Evolutionary conservation across 2,797 vertebrate species (phyloP).

Genomic region (Threskiornis aethiopicus): DNA sequence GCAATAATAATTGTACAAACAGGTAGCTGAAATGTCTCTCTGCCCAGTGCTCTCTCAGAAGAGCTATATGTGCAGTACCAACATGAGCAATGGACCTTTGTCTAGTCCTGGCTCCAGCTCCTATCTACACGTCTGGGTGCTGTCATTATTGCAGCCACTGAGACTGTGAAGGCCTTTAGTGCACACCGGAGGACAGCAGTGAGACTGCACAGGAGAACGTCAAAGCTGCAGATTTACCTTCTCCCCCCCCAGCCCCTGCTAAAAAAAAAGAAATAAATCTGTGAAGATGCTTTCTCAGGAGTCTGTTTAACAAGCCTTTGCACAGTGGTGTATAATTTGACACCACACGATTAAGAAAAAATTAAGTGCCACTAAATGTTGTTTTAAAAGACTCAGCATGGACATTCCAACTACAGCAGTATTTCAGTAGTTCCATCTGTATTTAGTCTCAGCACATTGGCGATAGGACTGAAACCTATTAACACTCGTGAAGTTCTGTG

Average conservation of each 20-base stretch:
- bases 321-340: background rate
- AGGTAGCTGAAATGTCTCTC: background rate
- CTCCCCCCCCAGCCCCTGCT: background rate
- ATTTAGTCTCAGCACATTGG: background rate
- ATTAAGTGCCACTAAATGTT: background rate
- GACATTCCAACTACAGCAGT: background rate
- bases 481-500: background rate
- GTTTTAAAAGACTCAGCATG: background rate
- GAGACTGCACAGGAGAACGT: background rate
- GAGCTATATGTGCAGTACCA: background rate
- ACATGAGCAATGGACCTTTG: background rate
- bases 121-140: background rate
- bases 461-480: conserved; percentile 6
- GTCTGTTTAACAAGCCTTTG: background rate
- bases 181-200: background rate
- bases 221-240: background rate
- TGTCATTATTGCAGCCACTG: background rate
- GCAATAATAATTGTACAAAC: background rate
- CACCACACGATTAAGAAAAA: background rate
- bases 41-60: background rate
- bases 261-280: background rate
- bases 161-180: background rate
- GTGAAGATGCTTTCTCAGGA: background rate
- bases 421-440: conserved; percentile 30
- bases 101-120: background rate